Evolutionary conservation across 2,797 vertebrate species (phyloP).

Genomic region (Sciaenops ocellatus): DNA sequence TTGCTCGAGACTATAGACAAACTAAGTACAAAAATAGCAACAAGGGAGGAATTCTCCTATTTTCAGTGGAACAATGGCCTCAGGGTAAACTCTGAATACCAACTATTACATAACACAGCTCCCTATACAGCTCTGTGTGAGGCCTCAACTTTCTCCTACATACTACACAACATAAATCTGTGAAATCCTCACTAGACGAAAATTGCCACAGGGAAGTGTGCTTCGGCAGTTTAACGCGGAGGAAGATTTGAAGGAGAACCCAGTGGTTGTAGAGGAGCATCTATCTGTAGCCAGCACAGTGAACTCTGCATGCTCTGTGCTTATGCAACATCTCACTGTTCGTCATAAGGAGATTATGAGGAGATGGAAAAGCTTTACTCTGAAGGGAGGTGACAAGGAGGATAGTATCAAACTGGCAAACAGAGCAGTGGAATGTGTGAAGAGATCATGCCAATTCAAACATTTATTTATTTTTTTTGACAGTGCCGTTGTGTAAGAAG

Average conservation of each 20-base stretch:
- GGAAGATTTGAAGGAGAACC: slow-evolving; percentile 8
- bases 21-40: slow-evolving; percentile 18
- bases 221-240: background rate
- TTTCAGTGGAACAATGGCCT: slow-evolving; percentile 14
- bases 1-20: background rate
- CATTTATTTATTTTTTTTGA: background rate
- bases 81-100: slow-evolving; percentile 34
- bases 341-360: slow-evolving; percentile 73
- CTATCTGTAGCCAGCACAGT: slow-evolving; percentile 16
- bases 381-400: slow-evolving; percentile 26
- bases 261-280: slow-evolving; percentile 28
- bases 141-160: background rate
- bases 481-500: slow-evolving; percentile 7
- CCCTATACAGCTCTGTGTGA: background rate
- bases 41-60: background rate
- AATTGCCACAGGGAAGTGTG: background rate
- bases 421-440: background rate
- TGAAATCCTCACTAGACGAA: slow-evolving; percentile 17
- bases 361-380: slow-evolving; percentile 55
- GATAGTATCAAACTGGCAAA: slow-evolving; percentile 25
- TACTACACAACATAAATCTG: slow-evolving; percentile 2
- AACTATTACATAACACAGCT: slow-evolving; percentile 35
- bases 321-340: slow-evolving; percentile 64
- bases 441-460: slow-evolving; percentile 5
- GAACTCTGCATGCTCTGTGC: slow-evolving; percentile 34